Conservation (phyloP, 1,140 invertebrate genomes). For the Papilio glaucus region DNA sequence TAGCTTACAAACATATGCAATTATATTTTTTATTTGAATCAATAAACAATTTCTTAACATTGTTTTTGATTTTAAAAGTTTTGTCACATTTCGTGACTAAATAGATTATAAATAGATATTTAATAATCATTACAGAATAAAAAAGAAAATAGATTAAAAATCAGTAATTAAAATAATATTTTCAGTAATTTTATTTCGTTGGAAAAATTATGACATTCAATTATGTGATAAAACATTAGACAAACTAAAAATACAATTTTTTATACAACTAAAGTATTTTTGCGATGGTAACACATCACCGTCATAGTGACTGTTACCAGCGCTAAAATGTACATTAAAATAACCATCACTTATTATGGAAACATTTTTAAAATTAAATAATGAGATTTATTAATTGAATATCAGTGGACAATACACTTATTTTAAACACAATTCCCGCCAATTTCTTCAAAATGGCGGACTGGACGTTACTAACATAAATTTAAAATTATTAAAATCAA, state of each 20-base stretch:
- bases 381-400: neutral
- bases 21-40: too few species aligned
- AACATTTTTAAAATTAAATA: neutral
- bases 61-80: too few species aligned
- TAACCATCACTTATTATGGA: slow-evolving; percentile 9
- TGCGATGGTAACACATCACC: too few species aligned
- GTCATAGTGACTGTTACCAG: too few species aligned
- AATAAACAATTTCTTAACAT: too few species aligned
- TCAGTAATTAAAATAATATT: slow-evolving; percentile 11
- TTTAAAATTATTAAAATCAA: slow-evolving; percentile 2
- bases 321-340: neutral
- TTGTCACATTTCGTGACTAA: too few species aligned
- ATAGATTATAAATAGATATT: too few species aligned
- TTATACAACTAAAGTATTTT: neutral
- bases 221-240: neutral
- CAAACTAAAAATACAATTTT: neutral
- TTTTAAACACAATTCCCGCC: neutral
- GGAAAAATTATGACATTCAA: neutral
- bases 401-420: neutral
- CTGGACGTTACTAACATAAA: neutral
- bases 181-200: neutral
- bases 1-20: too few species aligned
- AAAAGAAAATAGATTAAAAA: neutral
- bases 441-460: slow-evolving; percentile 4
- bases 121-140: slow-evolving; percentile 4